Base-by-base conservation (phyloP, 2,888 invertebrate genomes). In the Entomobrya multifasciata region DNA sequence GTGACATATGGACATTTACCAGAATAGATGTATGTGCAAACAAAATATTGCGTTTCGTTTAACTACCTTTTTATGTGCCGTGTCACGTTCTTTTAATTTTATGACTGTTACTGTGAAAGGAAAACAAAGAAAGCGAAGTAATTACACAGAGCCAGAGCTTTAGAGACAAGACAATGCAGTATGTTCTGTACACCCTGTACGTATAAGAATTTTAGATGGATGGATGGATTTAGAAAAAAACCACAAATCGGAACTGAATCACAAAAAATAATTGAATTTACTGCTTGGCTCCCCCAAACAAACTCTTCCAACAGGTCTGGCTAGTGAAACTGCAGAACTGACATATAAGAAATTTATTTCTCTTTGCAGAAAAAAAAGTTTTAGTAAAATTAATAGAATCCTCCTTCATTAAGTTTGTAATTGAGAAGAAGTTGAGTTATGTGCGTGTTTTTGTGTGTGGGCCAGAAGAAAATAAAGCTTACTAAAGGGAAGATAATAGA, bases 201-300 rank as follows among this genome's bases (percentile, higher is more conserved):
- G 41, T 8, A 13, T 17, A 13, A 10, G 30, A 27, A 8, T 62
- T 1, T 27, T 30, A 22, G 10, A n/a, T 8, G 65, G 25, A 57
- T 65, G 36, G 65, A 25, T 25, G 57, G 20, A 25, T 25, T 13
- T 4, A 62, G 30, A 30, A 62, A 22, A 57, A 44, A 67, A 47
- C 70, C 74, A 36, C 30, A 52, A 20, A 30, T 30, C 74, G 17
- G 30, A 74, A 25, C 30, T 17, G 27, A 49, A 49, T 72, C 25
- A 1, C 11, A 55, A 36, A 36, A n/a, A 74, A 36, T 74, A 74
- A 74, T 74, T 72, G 72, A 49, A 72, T 72, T 72, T 72, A n/a
- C 72, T 72, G 4, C 8, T 36, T 36, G 36, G 36, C 36, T 36
- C 8, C 36, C 36, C 36, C 36, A 36, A 36, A n/a, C n/a, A n/a